These are phyloP conservation scores for Drosophila ironensis DNA, from an alignment of 1,140 invertebrate genomes.

Conservation along the genomic window DNA sequence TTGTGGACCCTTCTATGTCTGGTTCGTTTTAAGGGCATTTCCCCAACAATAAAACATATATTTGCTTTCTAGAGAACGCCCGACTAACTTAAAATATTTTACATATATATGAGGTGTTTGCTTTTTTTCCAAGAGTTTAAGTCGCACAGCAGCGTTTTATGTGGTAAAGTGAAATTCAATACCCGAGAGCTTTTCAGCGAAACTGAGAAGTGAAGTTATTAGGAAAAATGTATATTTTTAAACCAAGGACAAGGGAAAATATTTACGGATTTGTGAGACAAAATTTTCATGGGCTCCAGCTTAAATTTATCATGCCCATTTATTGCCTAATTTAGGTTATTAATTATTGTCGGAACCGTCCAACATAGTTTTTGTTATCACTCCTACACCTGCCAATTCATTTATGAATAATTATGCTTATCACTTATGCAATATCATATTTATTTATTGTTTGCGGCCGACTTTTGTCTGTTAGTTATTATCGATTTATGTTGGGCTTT, in stretches of 20 bases:
- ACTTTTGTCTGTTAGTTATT: slow-evolving; percentile 8
- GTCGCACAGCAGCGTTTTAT: neutral
- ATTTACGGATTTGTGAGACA: too few relatives aligned
- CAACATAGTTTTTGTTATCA: slow-evolving; percentile 1
- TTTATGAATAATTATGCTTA: slow-evolving; percentile 31
- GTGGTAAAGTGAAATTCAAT: neutral
- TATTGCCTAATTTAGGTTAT: too few relatives aligned
- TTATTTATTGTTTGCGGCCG: neutral
- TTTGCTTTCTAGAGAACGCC: slow-evolving; percentile 1
- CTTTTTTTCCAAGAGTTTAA: neutral
- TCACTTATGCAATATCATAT: neutral
- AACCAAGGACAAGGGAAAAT: neutral
- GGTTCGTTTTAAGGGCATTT: neutral
- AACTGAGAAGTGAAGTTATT: neutral
- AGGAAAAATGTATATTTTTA: slow-evolving; percentile 5
- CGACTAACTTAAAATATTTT: slow-evolving; percentile 1
- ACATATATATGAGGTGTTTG: neutral
- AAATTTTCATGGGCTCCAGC: too few relatives aligned
- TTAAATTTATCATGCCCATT: too few relatives aligned
- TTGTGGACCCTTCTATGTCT: slow-evolving; percentile 6
- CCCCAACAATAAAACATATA: neutral
- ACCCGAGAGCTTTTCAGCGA: neutral
- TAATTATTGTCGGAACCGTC: too few relatives aligned
- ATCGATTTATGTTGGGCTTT: neutral
- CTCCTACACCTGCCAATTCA: neutral